Conservation (phyloP, 2,888 invertebrate species). For the Ecdyonurus torrentis region DNA sequence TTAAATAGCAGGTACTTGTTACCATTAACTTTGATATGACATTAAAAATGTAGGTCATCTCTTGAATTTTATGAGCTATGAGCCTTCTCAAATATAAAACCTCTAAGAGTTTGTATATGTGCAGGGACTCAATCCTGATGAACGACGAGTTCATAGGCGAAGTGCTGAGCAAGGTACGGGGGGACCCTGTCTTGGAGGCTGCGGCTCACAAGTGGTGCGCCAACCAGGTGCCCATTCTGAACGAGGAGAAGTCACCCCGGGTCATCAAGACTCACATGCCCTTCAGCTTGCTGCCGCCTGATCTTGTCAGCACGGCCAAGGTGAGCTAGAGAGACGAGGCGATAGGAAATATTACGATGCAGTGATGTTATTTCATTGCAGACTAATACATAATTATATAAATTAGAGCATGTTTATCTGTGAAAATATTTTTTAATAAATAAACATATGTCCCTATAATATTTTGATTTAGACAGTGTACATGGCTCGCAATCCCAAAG, state of each 20-base stretch:
- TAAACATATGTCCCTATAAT: no score
- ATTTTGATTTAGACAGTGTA: conserved; percentile 12
- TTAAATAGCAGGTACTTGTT: no score
- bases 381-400: no score
- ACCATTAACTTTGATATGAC: no score
- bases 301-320: not conserved
- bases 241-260: conserved; percentile 10
- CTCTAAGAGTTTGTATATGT: no score
- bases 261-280: conserved; percentile 18
- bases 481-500: conserved; percentile 12
- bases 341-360: no score
- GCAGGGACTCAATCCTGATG: not conserved
- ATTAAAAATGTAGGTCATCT: no score
- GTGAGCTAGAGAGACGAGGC: no score
- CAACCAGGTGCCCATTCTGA: not conserved
- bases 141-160: not conserved
- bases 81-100: not conserved
- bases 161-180: not conserved
- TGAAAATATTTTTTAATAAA: no score
- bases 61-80: not conserved
- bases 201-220: not conserved
- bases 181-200: not conserved
- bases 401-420: no score
- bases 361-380: no score
- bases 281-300: conserved; percentile 12